These are phyloP conservation scores for Acanthochromis polyacanthus DNA, from an alignment of 2,113 vertebrate species.

Conservation along the genomic window DNA sequence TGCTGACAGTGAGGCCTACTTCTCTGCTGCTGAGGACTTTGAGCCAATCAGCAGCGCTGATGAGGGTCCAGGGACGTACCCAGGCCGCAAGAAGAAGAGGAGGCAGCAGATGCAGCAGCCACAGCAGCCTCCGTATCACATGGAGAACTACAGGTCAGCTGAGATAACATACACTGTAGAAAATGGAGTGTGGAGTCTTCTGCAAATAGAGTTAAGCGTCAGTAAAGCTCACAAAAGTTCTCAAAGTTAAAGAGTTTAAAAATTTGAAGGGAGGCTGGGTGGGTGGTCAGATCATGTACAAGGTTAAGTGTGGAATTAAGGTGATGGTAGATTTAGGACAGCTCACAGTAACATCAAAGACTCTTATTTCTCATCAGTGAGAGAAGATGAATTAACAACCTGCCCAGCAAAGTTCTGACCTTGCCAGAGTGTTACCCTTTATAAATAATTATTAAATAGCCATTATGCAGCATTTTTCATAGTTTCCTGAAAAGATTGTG, in stretches of 20 bases:
- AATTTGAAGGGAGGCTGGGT: slow-evolving; percentile 3
- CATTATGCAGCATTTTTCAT: not conserved
- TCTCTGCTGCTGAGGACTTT: slow-evolving; percentile 96
- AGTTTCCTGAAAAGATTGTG: slow-evolving; percentile 3
- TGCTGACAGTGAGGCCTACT: slow-evolving; percentile 98
- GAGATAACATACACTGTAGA: not conserved
- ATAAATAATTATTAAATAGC: slow-evolving; percentile 9
- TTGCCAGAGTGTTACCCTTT: slow-evolving; percentile 17
- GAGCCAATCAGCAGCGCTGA: slow-evolving; percentile 95
- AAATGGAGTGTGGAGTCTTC: not conserved
- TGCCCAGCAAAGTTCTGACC: slow-evolving; percentile 25
- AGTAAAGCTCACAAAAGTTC: slow-evolving; percentile 6
- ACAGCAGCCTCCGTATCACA: slow-evolving; percentile 87
- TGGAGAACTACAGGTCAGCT: slow-evolving; percentile 80
- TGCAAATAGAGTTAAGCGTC: not conserved
- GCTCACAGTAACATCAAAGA: slow-evolving; percentile 51
- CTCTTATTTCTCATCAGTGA: slow-evolving; percentile 27
- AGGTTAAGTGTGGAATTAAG: slow-evolving; percentile 37
- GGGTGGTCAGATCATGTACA: slow-evolving; percentile 18
- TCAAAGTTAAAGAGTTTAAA: slow-evolving; percentile 31
- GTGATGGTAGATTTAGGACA: slow-evolving; percentile 8
- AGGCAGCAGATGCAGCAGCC: slow-evolving; percentile 89
- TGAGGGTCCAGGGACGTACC: slow-evolving; percentile 97
- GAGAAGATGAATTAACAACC: slow-evolving; percentile 45
- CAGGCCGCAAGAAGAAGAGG: slow-evolving; percentile 94